Percentiles rank a stretch among this genome's conserved stretches.
These are phyloP conservation scores for Dipodomys spectabilis DNA, from an alignment of 2,113 vertebrate genomes.

Conservation along the genomic window DNA sequence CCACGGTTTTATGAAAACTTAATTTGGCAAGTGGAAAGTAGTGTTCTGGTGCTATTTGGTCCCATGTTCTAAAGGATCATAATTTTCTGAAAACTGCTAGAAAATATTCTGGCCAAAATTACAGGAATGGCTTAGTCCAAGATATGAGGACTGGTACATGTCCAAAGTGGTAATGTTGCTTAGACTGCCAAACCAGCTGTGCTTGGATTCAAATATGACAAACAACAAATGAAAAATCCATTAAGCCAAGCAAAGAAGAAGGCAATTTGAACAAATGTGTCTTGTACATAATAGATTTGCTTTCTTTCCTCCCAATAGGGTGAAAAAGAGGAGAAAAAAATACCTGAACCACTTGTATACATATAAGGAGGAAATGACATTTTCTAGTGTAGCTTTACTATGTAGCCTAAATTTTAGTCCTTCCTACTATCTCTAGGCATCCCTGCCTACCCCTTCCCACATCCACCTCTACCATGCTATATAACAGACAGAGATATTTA, in stretches of 20 bases:
- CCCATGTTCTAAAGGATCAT: neutral
- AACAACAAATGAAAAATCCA: slow-evolving; percentile 35
- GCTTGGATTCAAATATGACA: slow-evolving; percentile 35
- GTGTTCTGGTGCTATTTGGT: slow-evolving; percentile 14
- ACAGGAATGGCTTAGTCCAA: slow-evolving; percentile 7
- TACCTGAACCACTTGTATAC: neutral
- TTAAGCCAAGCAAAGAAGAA: slow-evolving; percentile 53
- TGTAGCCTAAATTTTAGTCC: neutral
- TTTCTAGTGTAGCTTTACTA: neutral
- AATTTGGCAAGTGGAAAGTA: slow-evolving; percentile 25
- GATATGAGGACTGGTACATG: neutral
- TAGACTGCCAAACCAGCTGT: slow-evolving; percentile 55
- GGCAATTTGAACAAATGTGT: neutral
- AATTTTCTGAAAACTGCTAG: slow-evolving; percentile 24
- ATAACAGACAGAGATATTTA: neutral
- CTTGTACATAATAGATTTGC: neutral
- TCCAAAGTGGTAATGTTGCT: slow-evolving; percentile 41
- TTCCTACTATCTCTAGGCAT: neutral
- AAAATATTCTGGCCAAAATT: slow-evolving; percentile 53
- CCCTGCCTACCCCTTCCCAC: neutral
- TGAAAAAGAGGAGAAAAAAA: neutral
- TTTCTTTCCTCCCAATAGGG: neutral
- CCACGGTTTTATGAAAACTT: slow-evolving; percentile 39
- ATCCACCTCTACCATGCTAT: neutral
- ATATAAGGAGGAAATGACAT: neutral